Percentiles rank a stretch among this genome's conserved stretches.
These are phyloP conservation scores for Coregonus sp. DNA, from an alignment of 2,797 vertebrate genomes.

Conservation along the genomic window DNA sequence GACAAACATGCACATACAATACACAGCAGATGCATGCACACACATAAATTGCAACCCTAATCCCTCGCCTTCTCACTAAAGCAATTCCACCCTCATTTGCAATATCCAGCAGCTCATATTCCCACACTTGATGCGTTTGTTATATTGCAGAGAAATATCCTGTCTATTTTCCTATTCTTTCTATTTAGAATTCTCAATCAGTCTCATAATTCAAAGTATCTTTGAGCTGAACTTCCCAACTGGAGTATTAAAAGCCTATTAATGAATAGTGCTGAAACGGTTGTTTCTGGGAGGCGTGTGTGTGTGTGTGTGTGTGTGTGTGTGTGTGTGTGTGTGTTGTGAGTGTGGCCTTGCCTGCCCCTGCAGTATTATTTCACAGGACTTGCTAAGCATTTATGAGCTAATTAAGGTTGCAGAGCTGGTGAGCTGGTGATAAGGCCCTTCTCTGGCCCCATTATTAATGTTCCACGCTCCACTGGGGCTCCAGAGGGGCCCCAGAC, in stretches of 20 bases:
- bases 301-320: slow-evolving; percentile 1
- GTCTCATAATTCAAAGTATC: slow-evolving; percentile 39
- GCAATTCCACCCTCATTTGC: slow-evolving; percentile 1
- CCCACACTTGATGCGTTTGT: not conserved
- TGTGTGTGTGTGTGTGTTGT: slow-evolving; percentile 12
- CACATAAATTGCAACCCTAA: too few species aligned
- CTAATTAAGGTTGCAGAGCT: slow-evolving; percentile 63
- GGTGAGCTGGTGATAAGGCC: slow-evolving; percentile 27
- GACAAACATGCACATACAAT: too few species aligned
- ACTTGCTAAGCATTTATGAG: slow-evolving; percentile 67
- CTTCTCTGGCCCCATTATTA: slow-evolving; percentile 21
- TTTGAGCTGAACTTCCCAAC: slow-evolving; percentile 30
- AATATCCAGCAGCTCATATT: not conserved
- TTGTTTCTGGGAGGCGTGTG: slow-evolving; percentile 40
- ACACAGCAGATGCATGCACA: too few species aligned
- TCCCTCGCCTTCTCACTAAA: not conserved
- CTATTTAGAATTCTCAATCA: slow-evolving; percentile 16
- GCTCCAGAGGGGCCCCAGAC: slow-evolving; percentile 22
- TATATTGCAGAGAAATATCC: slow-evolving; percentile 23
- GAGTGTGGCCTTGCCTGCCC: slow-evolving; percentile 16
- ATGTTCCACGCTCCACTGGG: slow-evolving; percentile 15
- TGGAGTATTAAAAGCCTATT: slow-evolving; percentile 36
- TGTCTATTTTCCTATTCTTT: slow-evolving; percentile 40
- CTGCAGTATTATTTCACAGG: slow-evolving; percentile 46
- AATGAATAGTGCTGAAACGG: slow-evolving; percentile 57